phyloP scores from a whole-genome alignment of 2,113 vertebrate species.

The Cyrtonyx montezumae region DNA sequence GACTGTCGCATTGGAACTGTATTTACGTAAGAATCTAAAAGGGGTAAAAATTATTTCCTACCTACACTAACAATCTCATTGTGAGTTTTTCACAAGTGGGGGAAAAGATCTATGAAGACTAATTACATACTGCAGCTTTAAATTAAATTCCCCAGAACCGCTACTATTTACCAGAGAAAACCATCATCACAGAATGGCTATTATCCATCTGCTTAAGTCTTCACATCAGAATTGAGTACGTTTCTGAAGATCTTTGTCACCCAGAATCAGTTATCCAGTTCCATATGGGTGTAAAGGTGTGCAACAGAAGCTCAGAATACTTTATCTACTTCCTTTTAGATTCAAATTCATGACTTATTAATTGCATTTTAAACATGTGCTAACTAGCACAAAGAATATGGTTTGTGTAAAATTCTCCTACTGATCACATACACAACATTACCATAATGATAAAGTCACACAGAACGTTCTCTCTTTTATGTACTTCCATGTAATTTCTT shows the following conservation, averaged over 20 bases:
- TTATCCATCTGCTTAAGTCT: background rate
- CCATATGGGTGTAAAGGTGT: background rate
- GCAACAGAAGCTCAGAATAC: background rate
- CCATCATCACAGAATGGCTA: background rate
- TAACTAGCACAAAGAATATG: background rate
- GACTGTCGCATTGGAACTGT: background rate
- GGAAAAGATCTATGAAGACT: background rate
- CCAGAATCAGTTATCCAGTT: background rate
- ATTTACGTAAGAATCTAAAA: background rate
- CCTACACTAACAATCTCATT: background rate
- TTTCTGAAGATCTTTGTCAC: background rate
- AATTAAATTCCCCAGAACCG: background rate
- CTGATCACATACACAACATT: conserved; percentile 13
- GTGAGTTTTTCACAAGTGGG: accelerated
- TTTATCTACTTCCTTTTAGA: background rate
- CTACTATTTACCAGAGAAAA: background rate
- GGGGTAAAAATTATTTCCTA: background rate
- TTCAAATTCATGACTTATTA: background rate
- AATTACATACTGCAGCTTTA: background rate
- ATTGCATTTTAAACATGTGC: background rate
- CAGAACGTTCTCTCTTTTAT: background rate
- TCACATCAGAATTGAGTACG: background rate
- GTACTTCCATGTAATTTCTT: conserved; percentile 11
- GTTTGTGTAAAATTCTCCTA: background rate
- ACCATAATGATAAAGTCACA: conserved; percentile 15